Base-by-base conservation (phyloP, 1,140 invertebrate species). In the Eupristina koningsbergeri region DNA sequence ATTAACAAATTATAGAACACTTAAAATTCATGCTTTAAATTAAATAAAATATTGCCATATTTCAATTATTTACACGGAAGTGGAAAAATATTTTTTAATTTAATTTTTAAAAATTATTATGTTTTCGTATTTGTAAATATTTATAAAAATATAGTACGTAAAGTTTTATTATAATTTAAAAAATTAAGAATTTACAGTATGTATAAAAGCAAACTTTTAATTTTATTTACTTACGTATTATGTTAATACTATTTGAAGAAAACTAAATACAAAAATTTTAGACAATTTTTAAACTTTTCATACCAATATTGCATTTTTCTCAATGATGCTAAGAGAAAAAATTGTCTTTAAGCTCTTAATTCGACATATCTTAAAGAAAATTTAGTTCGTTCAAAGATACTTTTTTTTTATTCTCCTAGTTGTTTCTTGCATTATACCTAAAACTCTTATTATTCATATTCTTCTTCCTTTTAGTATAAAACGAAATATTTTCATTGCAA, bases 231-330 rank as follows among this genome's bases (percentile, higher is more conserved):
- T 26, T 58, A 26, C 13, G 26, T 26, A 58, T 26, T 58, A 58
- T 58, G 26, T 3, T 58, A 58, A 58, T 9, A 58, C 22, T 58
- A 58, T 5, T 58, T 26, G 9, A 26, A 58, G 13, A 58, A 58
- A 58, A 58, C 53, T 58, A 58, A 50, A 58, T 58, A 58, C 47
- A 22, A 58, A 58, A 58, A 6, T 58, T 26, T 58, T 26, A 22
- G 22, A 26, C 26, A 58, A 50, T 15, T 50, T 50, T 2, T 9
- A 50, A 50, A 58, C 22, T 58, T 26, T 58, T 58, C 53, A 26
- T 58, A 58, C 17, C 26, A 34, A 29, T 29, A 45, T 63, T 50
- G 76, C 47, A 39, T 58, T 75, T 83, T 74, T 63, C 58, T 83
- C 74, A 67, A 64, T 29, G 36, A 11, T 17, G 53, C 7, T 26